phyloP scores from a whole-genome alignment of 2,888 invertebrate species.

The Odontomyia ornata region DNA sequence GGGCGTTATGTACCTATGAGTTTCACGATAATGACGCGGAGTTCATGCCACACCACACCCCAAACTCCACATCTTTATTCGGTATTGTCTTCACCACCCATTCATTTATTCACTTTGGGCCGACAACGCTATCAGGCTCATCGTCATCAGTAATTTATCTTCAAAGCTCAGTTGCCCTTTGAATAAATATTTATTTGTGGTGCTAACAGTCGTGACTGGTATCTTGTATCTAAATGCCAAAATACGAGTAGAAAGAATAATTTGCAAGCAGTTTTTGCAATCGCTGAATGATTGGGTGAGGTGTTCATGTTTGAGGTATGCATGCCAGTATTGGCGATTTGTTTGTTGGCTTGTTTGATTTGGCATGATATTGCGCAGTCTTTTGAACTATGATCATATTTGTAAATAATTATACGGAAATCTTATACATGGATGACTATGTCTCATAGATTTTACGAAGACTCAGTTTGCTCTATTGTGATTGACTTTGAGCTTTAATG shows the following conservation, averaged over 20 bases:
- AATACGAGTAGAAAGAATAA: constrained; percentile 34
- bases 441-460: too few relatives aligned
- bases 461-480: too few relatives aligned
- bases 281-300: neutral
- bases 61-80: constrained; percentile 6
- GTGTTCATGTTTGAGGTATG: neutral
- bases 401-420: too few relatives aligned
- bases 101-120: neutral
- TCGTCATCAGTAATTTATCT: constrained; percentile 5
- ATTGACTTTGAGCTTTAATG: too few relatives aligned
- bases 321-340: neutral
- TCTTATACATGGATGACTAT: too few relatives aligned
- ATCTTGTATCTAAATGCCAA: constrained; percentile 36
- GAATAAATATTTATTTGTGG: constrained; percentile 41
- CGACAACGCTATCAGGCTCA: neutral
- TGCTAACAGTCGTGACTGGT: constrained; percentile 39
- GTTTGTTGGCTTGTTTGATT: neutral
- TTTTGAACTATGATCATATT: too few relatives aligned
- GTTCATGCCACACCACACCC: constrained; percentile 12
- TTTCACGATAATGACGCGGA: neutral
- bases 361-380: neutral
- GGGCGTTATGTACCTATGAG: neutral
- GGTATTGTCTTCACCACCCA: neutral
- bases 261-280: constrained; percentile 33
- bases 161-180: constrained; percentile 33